These are phyloP conservation scores for Anolis apletophallus DNA, from an alignment of 2,797 vertebrate species.

Conservation along the genomic window DNA sequence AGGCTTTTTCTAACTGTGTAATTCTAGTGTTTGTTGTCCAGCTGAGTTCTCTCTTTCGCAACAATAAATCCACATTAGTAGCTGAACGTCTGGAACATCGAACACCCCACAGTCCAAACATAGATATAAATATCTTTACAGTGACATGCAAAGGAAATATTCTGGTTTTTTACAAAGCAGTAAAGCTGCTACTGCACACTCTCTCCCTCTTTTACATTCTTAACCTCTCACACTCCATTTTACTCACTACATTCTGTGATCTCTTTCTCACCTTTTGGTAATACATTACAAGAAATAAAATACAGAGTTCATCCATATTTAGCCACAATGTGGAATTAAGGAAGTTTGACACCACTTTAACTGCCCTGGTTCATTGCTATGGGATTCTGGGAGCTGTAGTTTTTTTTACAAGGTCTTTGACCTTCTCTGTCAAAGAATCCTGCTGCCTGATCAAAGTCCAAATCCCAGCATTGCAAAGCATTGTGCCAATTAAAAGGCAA, in stretches of 20 bases:
- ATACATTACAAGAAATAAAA: too few species aligned
- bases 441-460: too few species aligned
- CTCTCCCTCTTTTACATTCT: not conserved
- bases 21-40: not conserved
- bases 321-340: not conserved
- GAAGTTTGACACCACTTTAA: too few species aligned
- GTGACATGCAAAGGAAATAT: too few species aligned
- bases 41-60: not conserved
- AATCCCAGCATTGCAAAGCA: too few species aligned
- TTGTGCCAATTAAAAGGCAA: too few species aligned
- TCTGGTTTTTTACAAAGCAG: too few species aligned
- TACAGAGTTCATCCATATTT: conserved; percentile 3
- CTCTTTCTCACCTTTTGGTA: conserved; percentile 43
- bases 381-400: too few species aligned
- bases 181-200: too few species aligned
- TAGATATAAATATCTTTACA: not conserved
- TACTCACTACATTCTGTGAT: not conserved
- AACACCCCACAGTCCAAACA: conserved; percentile 19
- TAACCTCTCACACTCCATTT: conserved; percentile 57
- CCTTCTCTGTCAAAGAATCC: too few species aligned
- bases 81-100: conserved; percentile 17
- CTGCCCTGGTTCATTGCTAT: too few species aligned
- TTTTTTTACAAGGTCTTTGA: too few species aligned
- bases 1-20: not conserved
- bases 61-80: conserved; percentile 4